Percentiles rank a stretch among this genome's conserved stretches.
phyloP scores from a whole-genome alignment of 2,797 vertebrate species.

The Pangasius djambal region DNA sequence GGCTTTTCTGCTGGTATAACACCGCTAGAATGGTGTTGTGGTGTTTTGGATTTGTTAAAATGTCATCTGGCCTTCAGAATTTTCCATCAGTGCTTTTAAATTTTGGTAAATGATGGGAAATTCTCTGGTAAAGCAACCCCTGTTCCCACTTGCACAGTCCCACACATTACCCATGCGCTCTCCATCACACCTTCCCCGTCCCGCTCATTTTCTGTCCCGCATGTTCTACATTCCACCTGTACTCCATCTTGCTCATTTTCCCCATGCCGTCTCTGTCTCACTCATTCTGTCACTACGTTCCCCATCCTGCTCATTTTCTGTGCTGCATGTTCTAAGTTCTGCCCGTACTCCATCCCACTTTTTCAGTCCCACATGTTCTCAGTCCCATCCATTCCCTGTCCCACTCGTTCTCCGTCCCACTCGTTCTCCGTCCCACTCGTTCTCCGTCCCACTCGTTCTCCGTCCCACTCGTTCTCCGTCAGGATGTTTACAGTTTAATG shows the following conservation, averaged over 20 bases:
- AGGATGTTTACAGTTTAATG: not conserved
- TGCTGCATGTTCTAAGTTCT: not conserved
- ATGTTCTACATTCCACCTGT: not conserved
- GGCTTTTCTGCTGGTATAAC: too few species aligned
- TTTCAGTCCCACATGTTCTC: not conserved
- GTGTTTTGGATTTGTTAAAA: not conserved
- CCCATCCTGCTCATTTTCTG: not conserved
- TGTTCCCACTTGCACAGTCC: not conserved
- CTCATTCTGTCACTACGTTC: not conserved
- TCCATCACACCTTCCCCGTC: not conserved
- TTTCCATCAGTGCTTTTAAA: not conserved
- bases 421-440: not conserved
- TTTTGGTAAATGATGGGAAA: not conserved
- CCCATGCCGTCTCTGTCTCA: not conserved
- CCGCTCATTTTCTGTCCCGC: not conserved
- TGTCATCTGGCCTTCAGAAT: not conserved
- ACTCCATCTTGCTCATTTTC: not conserved
- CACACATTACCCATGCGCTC: not conserved
- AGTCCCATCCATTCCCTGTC: not conserved
- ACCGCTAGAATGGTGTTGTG: too few species aligned
- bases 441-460: not conserved
- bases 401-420: not conserved
- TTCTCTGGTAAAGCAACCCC: too few species aligned
- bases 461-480: not conserved
- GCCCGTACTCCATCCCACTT: not conserved